Base-by-base conservation (phyloP, 2,888 invertebrate species). In the Shargacucullia verbasci region DNA sequence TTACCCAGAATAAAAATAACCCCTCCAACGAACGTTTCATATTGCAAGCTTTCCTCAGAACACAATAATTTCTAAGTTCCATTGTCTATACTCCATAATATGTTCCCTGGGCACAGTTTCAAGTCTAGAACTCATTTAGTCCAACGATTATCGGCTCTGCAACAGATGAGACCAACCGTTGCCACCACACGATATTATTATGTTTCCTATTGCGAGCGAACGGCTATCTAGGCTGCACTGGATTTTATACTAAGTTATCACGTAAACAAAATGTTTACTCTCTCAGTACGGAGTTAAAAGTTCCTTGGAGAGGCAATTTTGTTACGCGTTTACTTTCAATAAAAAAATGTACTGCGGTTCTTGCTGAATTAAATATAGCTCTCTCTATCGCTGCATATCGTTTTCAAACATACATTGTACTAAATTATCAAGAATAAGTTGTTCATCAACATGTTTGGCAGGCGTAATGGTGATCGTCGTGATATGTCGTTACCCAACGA, bases 161-260 rank as follows among this genome's bases (percentile, higher is more conserved):
- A 73, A 70, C 75, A 75, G 75, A 75, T 73, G 75, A 75, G 75
- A 48, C 75, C 68, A 54, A 58, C 34, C 62, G 70, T 56, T 46
- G 55, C 44, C 59, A 60, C 70, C 72, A 50, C 65, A 65, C 59
- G 68, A 68, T 66, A 29, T 60, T 62, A 60, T 68, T 54, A 65
- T 73, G 56, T 62, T 64, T 61, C 54, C 67, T 65, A 70, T 67
- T 61, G 46, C 43, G 10, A 10, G 38, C 33, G 41, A 62, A 29
- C 29, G 7, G 67, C 55, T 25, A 54, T 55, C 56, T 59, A 50
- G 57, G 57, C 68, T 64, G 39, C 45, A 55, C 40, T 27, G 34
- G 54, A 54, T 46, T 72, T 56, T 63, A 54, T 59, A 44, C 39
- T 66, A 60, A 66, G 46, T 66, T 72, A 70, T 52, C 46, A 49